Percentiles rank a stretch among this genome's conserved stretches.
phyloP scores from a whole-genome alignment of 2,888 invertebrate species.

The Pristionchus exspectatus region DNA sequence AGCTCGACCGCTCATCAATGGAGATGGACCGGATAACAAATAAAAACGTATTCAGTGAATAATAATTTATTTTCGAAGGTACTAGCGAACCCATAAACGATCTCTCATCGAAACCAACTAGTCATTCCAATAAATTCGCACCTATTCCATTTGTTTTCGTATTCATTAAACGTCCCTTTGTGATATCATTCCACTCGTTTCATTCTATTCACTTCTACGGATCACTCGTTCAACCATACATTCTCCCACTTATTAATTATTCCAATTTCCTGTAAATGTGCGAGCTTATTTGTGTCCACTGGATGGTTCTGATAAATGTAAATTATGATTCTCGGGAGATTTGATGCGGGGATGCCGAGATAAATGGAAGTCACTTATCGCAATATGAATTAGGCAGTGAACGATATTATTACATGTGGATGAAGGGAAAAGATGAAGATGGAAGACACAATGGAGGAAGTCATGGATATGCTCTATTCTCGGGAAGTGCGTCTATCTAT shows the following conservation, averaged over 20 bases:
- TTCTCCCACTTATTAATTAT: background rate
- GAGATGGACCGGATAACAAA: background rate
- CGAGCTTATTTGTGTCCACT: background rate
- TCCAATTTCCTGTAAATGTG: background rate
- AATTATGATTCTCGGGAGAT: background rate
- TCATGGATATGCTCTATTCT: constrained; percentile 48
- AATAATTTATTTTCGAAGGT: background rate
- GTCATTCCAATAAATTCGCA: constrained; percentile 5
- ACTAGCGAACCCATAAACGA: background rate
- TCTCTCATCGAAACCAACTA: constrained; percentile 34
- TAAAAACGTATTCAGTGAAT: background rate
- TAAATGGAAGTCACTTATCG: background rate
- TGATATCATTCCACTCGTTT: constrained; percentile 45
- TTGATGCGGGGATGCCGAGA: background rate
- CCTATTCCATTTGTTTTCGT: background rate
- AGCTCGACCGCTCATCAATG: constrained; percentile 30
- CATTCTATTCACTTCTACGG: constrained; percentile 42
- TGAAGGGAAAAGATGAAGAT: background rate
- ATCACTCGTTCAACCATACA: constrained; percentile 8
- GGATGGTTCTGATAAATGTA: background rate
- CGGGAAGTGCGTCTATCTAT: background rate
- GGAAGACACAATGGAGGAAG: constrained; percentile 20
- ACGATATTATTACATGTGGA: constrained; percentile 18
- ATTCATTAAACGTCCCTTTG: background rate
- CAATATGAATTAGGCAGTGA: background rate